A percentile compares a stretch with the other conserved stretches of the same genome.
Conservation (phyloP, 1,140 invertebrate species). For the Drosophila orena region DNA sequence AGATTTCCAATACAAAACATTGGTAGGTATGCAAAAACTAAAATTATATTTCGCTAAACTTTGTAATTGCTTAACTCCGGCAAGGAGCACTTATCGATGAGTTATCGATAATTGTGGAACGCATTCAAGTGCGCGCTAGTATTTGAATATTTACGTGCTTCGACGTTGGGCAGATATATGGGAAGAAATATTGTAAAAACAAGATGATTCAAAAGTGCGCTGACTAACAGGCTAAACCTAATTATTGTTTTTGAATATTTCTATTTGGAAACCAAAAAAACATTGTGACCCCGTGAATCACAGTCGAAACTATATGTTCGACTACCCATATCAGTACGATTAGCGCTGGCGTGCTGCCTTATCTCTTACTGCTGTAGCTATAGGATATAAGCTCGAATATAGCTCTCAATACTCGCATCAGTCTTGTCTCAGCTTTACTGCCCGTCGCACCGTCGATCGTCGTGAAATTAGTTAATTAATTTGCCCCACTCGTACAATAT, state of each 20-base stretch:
- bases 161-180: too few species aligned
- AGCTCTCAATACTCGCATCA: background rate
- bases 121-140: background rate
- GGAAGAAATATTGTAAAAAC: too few species aligned
- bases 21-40: background rate
- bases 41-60: background rate
- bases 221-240: too few species aligned
- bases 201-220: too few species aligned
- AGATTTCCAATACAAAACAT: background rate
- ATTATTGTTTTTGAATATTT: too few species aligned
- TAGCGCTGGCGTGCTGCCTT: background rate
- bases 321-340: constrained; percentile 2
- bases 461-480: constrained; percentile 3
- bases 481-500: background rate
- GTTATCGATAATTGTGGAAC: background rate
- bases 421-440: constrained; percentile 8
- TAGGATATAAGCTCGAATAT: background rate
- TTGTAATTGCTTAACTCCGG: background rate
- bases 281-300: too few species aligned
- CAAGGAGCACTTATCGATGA: constrained; percentile 1
- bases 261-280: too few species aligned
- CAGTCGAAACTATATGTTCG: background rate
- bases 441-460: constrained; percentile 11
- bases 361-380: background rate
- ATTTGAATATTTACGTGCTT: background rate